phyloP scores from a whole-genome alignment of 2,888 invertebrate species.

The Unio pictorum region DNA sequence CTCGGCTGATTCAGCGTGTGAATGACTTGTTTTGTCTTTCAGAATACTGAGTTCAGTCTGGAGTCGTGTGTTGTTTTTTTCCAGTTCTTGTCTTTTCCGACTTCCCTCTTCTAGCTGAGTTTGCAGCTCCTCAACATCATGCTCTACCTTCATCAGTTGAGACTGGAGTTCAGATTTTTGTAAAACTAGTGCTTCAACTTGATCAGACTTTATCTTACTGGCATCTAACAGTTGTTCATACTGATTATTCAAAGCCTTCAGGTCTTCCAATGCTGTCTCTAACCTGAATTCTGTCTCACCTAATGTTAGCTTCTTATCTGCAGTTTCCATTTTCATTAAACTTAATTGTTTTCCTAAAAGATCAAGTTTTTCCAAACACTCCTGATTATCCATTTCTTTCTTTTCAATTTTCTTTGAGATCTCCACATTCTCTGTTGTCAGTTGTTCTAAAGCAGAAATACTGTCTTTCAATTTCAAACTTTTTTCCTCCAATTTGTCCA shows the following conservation, averaged over 20 bases:
- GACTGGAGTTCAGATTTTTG: too few relatives aligned
- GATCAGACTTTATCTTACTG: too few relatives aligned
- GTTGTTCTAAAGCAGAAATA: conserved; percentile 23
- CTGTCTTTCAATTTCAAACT: conserved; percentile 23
- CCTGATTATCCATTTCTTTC: conserved; percentile 28
- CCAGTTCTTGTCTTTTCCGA: conserved; percentile 4
- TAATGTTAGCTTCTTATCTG: conserved; percentile 3
- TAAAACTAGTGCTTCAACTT: too few relatives aligned
- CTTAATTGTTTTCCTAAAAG: conserved; percentile 24
- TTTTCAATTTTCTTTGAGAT: conserved; percentile 21
- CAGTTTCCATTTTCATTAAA: conserved; percentile 27
- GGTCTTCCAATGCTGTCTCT: too few relatives aligned
- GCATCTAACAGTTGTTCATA: too few relatives aligned
- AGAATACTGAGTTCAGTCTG: conserved; percentile 6
- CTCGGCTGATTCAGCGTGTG: conserved; percentile 6
- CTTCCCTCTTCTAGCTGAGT: too few relatives aligned
- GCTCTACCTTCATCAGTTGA: background rate
- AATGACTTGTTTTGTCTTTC: conserved; percentile 1
- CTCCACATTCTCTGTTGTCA: conserved; percentile 17
- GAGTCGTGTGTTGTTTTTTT: background rate
- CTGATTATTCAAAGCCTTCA: too few relatives aligned
- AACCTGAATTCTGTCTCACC: too few relatives aligned
- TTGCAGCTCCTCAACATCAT: background rate
- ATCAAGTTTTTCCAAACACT: conserved; percentile 15
- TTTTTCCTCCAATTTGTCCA: conserved; percentile 30